A percentile compares a stretch with the other conserved stretches of the same genome.
phyloP scores from a whole-genome alignment of 2,888 invertebrate genomes.

The Harpagoxenus sublaevis region DNA sequence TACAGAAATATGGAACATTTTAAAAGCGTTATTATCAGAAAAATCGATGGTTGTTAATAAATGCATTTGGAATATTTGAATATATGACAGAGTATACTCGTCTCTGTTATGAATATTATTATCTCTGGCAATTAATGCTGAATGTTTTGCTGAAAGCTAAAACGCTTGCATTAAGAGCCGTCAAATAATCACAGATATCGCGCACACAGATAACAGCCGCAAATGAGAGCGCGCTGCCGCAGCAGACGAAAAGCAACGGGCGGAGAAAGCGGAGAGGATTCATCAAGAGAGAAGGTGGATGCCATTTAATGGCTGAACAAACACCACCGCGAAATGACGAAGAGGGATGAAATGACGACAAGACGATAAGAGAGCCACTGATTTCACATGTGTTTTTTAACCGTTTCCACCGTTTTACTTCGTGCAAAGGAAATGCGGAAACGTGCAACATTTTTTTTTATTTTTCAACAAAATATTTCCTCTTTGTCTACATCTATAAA shows the following conservation, averaged over 20 bases:
- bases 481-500: neutral
- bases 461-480: neutral
- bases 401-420: neutral
- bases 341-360: constrained; percentile 55
- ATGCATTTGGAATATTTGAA: neutral
- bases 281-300: constrained; percentile 69
- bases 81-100: neutral
- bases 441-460: neutral
- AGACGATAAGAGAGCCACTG: constrained; percentile 39
- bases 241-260: constrained; percentile 51
- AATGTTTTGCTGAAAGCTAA: constrained; percentile 37
- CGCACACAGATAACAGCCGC: constrained; percentile 27
- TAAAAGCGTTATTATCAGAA: neutral
- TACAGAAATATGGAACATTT: neutral
- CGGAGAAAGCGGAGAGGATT: constrained; percentile 63
- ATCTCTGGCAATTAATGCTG: constrained; percentile 39
- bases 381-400: constrained; percentile 37
- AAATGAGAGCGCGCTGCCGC: constrained; percentile 11
- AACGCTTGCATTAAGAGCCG: constrained; percentile 39
- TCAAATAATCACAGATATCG: constrained; percentile 47
- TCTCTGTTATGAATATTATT: constrained; percentile 40
- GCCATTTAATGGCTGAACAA: constrained; percentile 80
- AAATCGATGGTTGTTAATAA: neutral
- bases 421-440: neutral
- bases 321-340: constrained; percentile 65